These are phyloP conservation scores for Enteromius unitaeniatus DNA, from an alignment of 2,797 vertebrate species.

Conservation along the genomic window DNA sequence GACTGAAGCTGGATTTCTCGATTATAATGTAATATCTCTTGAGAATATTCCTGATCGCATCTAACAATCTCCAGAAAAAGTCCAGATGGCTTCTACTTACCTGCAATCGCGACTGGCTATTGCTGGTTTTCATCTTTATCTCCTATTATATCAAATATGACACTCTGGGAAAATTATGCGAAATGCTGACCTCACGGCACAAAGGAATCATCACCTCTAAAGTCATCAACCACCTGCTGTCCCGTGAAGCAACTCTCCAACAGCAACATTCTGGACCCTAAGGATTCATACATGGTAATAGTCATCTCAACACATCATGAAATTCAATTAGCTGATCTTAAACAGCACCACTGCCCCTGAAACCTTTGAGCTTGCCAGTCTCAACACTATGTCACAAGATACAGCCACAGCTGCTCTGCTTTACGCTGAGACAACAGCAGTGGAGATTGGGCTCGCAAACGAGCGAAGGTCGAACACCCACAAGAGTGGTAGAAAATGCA, in stretches of 20 bases:
- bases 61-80: conserved; percentile 36
- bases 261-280: conserved; percentile 62
- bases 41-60: conserved; percentile 36
- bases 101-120: conserved; percentile 39
- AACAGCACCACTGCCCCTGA: conserved; percentile 54
- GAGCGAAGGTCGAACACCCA: background rate
- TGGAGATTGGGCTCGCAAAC: conserved; percentile 3
- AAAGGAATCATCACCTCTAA: conserved; percentile 58
- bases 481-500: background rate
- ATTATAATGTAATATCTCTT: conserved; percentile 39
- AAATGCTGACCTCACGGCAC: conserved; percentile 25
- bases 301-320: conserved; percentile 66
- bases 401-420: conserved; percentile 40
- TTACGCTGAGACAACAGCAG: conserved; percentile 19
- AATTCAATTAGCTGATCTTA: conserved; percentile 76
- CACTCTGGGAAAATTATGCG: conserved; percentile 71
- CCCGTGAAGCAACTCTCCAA: conserved; percentile 57
- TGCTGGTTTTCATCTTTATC: conserved; percentile 52
- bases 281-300: conserved; percentile 71
- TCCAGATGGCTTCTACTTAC: conserved; percentile 48
- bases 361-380: conserved; percentile 59
- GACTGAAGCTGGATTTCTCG: conserved; percentile 10
- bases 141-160: conserved; percentile 68
- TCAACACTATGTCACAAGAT: conserved; percentile 36
- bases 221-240: conserved; percentile 73